These are phyloP conservation scores for Oryzias melastigma DNA, from an alignment of 2,113 vertebrate genomes.

Conservation along the genomic window DNA sequence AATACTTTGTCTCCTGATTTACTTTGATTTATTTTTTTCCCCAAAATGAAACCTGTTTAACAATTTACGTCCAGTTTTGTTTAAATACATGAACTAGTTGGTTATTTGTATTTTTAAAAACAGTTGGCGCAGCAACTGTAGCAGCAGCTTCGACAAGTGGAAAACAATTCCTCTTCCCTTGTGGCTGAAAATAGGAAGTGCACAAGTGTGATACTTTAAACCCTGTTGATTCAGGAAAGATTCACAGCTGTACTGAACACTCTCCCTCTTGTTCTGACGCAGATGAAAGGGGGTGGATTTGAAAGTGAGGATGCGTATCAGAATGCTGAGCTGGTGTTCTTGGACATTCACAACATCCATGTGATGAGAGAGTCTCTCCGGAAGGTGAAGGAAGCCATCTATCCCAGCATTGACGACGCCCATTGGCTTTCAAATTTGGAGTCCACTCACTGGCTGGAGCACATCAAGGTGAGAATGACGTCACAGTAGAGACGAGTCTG, in stretches of 20 bases:
- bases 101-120: background rate
- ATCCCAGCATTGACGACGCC: conserved; percentile 94
- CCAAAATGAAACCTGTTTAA: background rate
- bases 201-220: too few relatives aligned
- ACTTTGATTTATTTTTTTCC: background rate
- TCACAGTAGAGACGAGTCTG: background rate
- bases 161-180: too few relatives aligned
- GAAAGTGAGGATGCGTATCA: conserved; percentile 98
- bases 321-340: conserved; percentile 92
- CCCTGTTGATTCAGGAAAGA: too few relatives aligned
- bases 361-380: conserved; percentile 96
- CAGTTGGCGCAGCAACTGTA: too few relatives aligned
- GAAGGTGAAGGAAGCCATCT: conserved; percentile 95
- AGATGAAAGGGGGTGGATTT: conserved; percentile 97
- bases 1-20: background rate
- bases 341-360: conserved; percentile 98
- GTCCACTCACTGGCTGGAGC: conserved; percentile 97
- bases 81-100: background rate
- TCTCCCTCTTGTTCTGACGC: conserved; percentile 5
- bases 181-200: too few relatives aligned
- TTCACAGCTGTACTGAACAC: background rate
- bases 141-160: too few relatives aligned
- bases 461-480: conserved; percentile 87
- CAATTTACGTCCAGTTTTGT: background rate
- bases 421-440: conserved; percentile 97